Conservation (phyloP, 2,113 vertebrate species). For the mouse (Mus musculus) region DNA sequence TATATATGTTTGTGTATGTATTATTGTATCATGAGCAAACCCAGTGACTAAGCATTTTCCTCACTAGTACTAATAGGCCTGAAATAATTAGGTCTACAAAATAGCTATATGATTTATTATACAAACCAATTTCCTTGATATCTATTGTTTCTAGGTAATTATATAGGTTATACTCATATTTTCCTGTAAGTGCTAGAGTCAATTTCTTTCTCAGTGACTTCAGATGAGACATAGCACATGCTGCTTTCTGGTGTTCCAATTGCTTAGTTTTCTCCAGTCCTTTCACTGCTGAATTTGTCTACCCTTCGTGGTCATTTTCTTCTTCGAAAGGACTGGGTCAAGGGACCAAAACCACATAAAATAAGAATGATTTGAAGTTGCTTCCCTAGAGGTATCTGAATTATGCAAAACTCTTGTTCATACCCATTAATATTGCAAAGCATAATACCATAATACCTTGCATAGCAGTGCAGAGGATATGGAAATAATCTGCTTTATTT, state of each 20-base stretch:
- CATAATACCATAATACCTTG: background rate
- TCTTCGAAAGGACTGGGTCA: background rate
- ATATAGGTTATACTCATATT: slow-evolving; percentile 32
- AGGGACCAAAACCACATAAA: background rate
- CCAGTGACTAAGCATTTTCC: slow-evolving; percentile 18
- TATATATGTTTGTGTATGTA: slow-evolving; percentile 71
- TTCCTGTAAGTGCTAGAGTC: slow-evolving; percentile 32
- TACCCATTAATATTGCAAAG: background rate
- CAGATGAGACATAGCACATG: slow-evolving; percentile 25
- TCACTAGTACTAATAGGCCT: slow-evolving; percentile 60
- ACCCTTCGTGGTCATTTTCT: slow-evolving; percentile 10
- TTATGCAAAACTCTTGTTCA: slow-evolving; percentile 18
- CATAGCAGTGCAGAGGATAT: background rate
- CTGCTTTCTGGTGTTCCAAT: slow-evolving; percentile 1
- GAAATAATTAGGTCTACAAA: slow-evolving; percentile 61
- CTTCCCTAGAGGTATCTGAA: slow-evolving; percentile 7
- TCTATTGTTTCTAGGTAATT: slow-evolving; percentile 52
- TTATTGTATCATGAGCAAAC: slow-evolving; percentile 65
- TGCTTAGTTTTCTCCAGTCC: slow-evolving; percentile 1
- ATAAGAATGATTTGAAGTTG: slow-evolving; percentile 5
- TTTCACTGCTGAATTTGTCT: slow-evolving; percentile 26
- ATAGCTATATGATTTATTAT: slow-evolving; percentile 23
- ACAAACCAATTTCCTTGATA: slow-evolving; percentile 12
- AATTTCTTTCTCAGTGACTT: slow-evolving; percentile 43
- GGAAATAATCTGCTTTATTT: background rate